Percentiles rank a stretch among this genome's conserved stretches.
These are phyloP conservation scores for Drepana arcuata DNA, from an alignment of 1,140 invertebrate genomes.

Conservation along the genomic window DNA sequence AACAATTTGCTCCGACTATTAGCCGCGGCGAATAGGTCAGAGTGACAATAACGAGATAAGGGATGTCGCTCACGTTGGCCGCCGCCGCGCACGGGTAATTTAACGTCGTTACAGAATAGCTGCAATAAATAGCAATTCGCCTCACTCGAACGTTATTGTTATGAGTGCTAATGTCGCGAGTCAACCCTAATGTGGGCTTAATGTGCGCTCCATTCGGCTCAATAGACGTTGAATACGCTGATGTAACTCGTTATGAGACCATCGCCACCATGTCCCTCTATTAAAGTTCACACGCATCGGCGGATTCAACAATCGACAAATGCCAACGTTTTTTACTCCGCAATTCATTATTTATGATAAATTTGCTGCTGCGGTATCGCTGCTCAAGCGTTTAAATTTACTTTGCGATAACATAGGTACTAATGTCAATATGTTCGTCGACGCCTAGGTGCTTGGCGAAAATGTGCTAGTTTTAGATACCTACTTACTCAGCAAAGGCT, in stretches of 20 bases:
- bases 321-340: slow-evolving; percentile 24
- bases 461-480: background rate
- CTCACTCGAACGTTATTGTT: slow-evolving; percentile 27
- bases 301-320: slow-evolving; percentile 29
- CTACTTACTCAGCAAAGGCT: no score
- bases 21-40: slow-evolving; percentile 25
- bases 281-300: slow-evolving; percentile 41
- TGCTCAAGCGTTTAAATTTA: slow-evolving; percentile 31
- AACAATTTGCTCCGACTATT: slow-evolving; percentile 20
- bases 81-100: slow-evolving; percentile 15
- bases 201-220: slow-evolving; percentile 23
- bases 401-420: slow-evolving; percentile 28
- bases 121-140: slow-evolving; percentile 38
- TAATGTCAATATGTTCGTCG: slow-evolving; percentile 11
- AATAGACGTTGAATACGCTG: slow-evolving; percentile 29
- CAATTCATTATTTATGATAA: slow-evolving; percentile 36
- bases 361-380: slow-evolving; percentile 25
- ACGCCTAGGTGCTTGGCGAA: background rate
- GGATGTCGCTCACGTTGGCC: slow-evolving; percentile 9
- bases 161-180: slow-evolving; percentile 30
- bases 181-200: slow-evolving; percentile 37
- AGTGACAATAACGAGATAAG: slow-evolving; percentile 27
- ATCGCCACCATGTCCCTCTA: slow-evolving; percentile 14
- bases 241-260: slow-evolving; percentile 26
- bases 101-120: slow-evolving; percentile 35